phyloP scores from a whole-genome alignment of 2,888 invertebrate species.

The Mimachlamys varia region DNA sequence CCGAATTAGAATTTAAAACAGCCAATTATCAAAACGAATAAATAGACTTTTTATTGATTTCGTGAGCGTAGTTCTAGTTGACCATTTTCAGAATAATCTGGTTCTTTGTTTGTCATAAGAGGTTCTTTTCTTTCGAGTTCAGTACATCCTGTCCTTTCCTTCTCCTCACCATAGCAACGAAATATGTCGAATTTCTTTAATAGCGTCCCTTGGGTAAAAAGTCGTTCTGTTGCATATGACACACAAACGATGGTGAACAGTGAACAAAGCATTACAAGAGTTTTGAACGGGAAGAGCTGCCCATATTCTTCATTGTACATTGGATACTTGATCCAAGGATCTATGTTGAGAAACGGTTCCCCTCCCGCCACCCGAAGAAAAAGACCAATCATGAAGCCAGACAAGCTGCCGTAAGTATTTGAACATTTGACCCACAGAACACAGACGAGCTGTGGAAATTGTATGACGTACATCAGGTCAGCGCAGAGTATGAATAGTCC shows the following conservation, averaged over 20 bases:
- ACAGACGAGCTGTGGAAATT: constrained; percentile 68
- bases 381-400: constrained; percentile 87
- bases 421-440: constrained; percentile 60
- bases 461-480: constrained; percentile 67
- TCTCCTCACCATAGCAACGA: constrained; percentile 40
- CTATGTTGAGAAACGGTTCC: constrained; percentile 89
- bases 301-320: constrained; percentile 53
- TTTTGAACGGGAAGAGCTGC: constrained; percentile 66
- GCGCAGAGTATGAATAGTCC: constrained; percentile 66
- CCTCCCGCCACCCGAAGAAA: constrained; percentile 91
- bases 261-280: constrained; percentile 61
- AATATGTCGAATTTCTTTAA: constrained; percentile 50
- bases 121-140: constrained; percentile 37
- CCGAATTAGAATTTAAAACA: too few relatives aligned
- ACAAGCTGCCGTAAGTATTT: constrained; percentile 67
- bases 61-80: not conserved
- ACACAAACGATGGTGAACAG: constrained; percentile 52
- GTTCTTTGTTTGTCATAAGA: not conserved
- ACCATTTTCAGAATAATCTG: not conserved
- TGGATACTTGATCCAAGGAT: constrained; percentile 58
- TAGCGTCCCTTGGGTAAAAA: constrained; percentile 54
- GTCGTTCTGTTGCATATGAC: constrained; percentile 54
- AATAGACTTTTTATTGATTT: not conserved
- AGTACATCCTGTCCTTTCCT: not conserved
- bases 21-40: not conserved